phyloP scores from a whole-genome alignment of 2,113 vertebrate species.

The Corydoras maculifer region DNA sequence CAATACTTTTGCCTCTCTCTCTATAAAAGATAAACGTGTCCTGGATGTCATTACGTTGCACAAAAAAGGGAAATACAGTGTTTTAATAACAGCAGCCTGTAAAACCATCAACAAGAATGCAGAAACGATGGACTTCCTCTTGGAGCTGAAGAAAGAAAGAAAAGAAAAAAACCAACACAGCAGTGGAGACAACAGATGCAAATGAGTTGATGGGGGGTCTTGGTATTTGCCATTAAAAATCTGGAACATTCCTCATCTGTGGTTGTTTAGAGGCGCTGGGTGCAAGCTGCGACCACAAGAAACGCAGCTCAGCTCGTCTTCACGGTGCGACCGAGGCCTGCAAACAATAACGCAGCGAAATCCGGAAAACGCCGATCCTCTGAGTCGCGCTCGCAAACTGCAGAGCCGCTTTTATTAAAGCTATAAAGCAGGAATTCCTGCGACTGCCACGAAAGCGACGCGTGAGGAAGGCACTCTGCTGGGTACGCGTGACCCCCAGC shows the following conservation, averaged over 20 bases:
- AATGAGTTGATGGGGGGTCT: slow-evolving; percentile 53
- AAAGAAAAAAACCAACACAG: slow-evolving; percentile 63
- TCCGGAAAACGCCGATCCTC: slow-evolving; percentile 35
- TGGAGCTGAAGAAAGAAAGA: slow-evolving; percentile 24
- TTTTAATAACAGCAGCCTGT: background rate
- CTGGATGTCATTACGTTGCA: background rate
- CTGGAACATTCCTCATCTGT: slow-evolving; percentile 70
- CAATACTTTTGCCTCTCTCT: background rate
- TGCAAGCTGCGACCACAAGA: slow-evolving; percentile 66
- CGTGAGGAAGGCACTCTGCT: slow-evolving; percentile 48
- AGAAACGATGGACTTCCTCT: slow-evolving; percentile 62
- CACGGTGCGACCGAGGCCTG: slow-evolving; percentile 57
- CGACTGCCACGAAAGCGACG: slow-evolving; percentile 49
- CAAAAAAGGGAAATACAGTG: background rate
- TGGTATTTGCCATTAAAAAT: slow-evolving; percentile 35
- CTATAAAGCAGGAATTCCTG: slow-evolving; percentile 65
- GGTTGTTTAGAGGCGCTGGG: slow-evolving; percentile 69
- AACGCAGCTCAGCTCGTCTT: slow-evolving; percentile 37
- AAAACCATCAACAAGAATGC: slow-evolving; percentile 22
- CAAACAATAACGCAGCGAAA: slow-evolving; percentile 58
- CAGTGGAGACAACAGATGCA: slow-evolving; percentile 61
- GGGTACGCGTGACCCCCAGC: slow-evolving; percentile 29
- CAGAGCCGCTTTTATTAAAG: slow-evolving; percentile 57
- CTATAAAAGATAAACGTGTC: background rate
- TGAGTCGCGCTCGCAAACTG: slow-evolving; percentile 36